Evolutionary conservation across 2,113 vertebrate species (phyloP).

Genomic region (Craseonycteris thonglongyai): DNA sequence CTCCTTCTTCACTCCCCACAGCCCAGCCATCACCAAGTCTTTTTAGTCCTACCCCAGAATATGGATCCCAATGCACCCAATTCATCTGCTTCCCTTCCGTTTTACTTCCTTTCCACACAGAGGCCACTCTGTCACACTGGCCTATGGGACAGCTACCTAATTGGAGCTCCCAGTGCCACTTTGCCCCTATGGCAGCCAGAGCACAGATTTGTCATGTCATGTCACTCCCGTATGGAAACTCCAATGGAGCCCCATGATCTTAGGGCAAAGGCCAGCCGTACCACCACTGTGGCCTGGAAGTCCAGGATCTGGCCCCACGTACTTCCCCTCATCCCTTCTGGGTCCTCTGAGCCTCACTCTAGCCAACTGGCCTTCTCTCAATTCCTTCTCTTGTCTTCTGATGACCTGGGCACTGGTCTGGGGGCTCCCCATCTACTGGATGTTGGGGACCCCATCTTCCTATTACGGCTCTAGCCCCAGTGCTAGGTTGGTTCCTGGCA

Average conservation of each 20-base stretch:
- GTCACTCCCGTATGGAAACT: background rate
- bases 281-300: fast-evolving
- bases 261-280: background rate
- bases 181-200: background rate
- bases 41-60: background rate
- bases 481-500: too few relatives aligned
- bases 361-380: background rate
- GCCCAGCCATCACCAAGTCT: background rate
- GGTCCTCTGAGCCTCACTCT: background rate
- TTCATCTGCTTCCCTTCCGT: background rate
- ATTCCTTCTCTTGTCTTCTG: background rate
- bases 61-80: too few relatives aligned
- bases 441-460: background rate
- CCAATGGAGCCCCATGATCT: background rate
- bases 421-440: background rate
- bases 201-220: background rate
- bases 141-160: background rate
- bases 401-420: background rate
- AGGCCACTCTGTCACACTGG: background rate
- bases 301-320: background rate
- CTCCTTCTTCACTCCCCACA: background rate
- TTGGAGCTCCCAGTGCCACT: background rate
- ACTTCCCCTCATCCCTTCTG: background rate
- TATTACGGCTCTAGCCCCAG: background rate
- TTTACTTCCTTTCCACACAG: background rate